Base-by-base conservation (phyloP, 2,113 vertebrate genomes). In the Chitala chitala region DNA sequence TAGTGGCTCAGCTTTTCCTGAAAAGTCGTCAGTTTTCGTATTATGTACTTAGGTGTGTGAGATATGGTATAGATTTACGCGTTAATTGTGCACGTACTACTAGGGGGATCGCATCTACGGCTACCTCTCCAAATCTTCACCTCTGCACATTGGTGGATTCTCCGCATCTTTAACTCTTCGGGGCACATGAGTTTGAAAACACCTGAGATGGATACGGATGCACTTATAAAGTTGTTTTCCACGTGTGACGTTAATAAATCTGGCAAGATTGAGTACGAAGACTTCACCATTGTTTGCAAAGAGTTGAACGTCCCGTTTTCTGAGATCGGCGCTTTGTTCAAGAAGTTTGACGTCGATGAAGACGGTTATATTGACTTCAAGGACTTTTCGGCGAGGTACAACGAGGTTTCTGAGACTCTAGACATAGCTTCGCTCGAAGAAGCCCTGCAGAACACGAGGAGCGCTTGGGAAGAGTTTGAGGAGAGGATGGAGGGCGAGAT, bases 221-320 rank as follows among this genome's bases (percentile, higher is more conserved):
- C 80, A 26, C 82, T 92, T 0, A 77, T 71, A 46, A 86, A 85
- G n/a, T 76, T 92, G 0, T 93, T 92, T 59, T 87, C 87, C 1
- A 86, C 88, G 0, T 93, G 92, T 20, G 92, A 93, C 38, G 80
- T 91, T 71, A 89, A 92, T 76, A 89, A 82, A 26, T 90, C 91
- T 4, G 92, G 92, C 1, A 73, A 68, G 58, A 90, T 93, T 1
- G 91, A 92, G 75, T 87, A 82, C n/a, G 89, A 88, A 29, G 91
- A 93, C 81, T 91, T 93, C 73, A 81, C 72, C 0, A 74, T 73
- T 0, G 88, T 92, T 4, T 92, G 92, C 63, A 74, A 72, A 3
- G 92, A 92, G 71, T 88, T 91, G 9, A 78, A 75, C 75, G 87
- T 92, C 3, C 83, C 87, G 0, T 79, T 78, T 1, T 33, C 55